Evolutionary conservation across 2,113 vertebrate genomes (phyloP), one percentile per base, ranked within the genome.

Genomic region (Capricornis sumatraensis): DNA sequence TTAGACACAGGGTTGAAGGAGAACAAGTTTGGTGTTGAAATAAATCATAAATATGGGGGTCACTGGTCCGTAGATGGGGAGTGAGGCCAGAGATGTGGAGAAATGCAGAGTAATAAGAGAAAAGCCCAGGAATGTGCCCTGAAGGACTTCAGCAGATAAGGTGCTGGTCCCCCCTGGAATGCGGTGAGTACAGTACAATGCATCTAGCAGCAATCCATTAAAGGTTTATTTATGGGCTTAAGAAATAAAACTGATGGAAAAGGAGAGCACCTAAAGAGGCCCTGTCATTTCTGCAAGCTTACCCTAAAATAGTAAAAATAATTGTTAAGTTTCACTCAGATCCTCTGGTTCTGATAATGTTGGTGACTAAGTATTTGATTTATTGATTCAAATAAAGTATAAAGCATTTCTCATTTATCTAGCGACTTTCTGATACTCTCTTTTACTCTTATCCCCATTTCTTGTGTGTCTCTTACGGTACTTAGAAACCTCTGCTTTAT

Each of bases 101-200:
- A 12, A 60, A 79, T 7, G 17, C 9, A 7, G n/a, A 14, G 4
- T 17, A 14, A 71, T 45, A 13, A 76, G 36, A n/a, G 27, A 45
- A 21, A n/a, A 78, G 27, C 40, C 53, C 0, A 15, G 14, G 15
- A 3, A 43, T 7, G 2, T 21, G 21, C 11, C 19, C 25, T 19
- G 36, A 84, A n/a, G 58, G 33, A 27, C 28, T 7, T 52, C 28
- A 17, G 47, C 7, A 19, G 7, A 7, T 2, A 25, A 33, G n/a
- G 21, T 7, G 5, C 25, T 3, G 1, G 4, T 25, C 25, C 27
- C 50, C 43, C 10, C 62, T 6, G 17, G 23, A 15, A 13, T 27
- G 36, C 2, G 6, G 47, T 64, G 16, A 36, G 71, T 23, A 9
- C 64, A 10, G 23, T 5, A 3, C 0, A 13, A 14, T 3, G 5